Base-by-base conservation (phyloP, 2,888 invertebrate genomes). In the Podotricha telesiphe region DNA sequence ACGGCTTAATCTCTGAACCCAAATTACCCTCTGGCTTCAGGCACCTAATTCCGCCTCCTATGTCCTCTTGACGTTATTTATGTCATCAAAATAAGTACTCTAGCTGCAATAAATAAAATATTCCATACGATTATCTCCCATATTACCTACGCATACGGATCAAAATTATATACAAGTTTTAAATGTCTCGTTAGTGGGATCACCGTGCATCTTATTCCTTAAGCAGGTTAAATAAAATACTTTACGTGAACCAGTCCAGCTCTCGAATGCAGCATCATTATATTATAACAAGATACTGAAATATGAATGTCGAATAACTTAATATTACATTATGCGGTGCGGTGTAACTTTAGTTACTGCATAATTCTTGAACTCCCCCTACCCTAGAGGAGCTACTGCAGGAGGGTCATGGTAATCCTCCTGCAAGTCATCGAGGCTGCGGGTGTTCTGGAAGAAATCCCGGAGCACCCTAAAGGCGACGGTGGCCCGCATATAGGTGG, bases 61-160 rank as follows among this genome's bases (percentile, higher is more conserved):
- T 61, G 70, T 73, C 63, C 73, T 71, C 68, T 65, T 67, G 65
- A 68, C 65, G 64, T 73, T 70, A 73, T 72, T 71, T 71, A 71
- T 71, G 51, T 65, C 68, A 71, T 65, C 68, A 65, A 63, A 71
- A 50, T 45, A 53, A 22, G 20, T 65, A 71, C 56, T 28, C 45
- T 13, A 19, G 45, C 47, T 62, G 19, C 13, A 22, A 47, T 6
- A 34, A 22, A 8, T 7, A 48, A 48, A 61, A 48, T 48, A 48
- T 19, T 59, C 34, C 51, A 67, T 19, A 51, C 59, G 51, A 67
- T 22, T 48, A 42, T 59, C 6, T 28, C 6, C 66, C 66, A 59
- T 67, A 67, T 67, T 28, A 5, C 42, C 19, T 28, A 13, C 1
- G 0, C 8, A 42, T 67, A 67, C 3, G 51, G 59, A n/a, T 50